These are phyloP conservation scores for Drosophila prostipennis DNA, from an alignment of 2,888 invertebrate genomes.

Conservation along the genomic window DNA sequence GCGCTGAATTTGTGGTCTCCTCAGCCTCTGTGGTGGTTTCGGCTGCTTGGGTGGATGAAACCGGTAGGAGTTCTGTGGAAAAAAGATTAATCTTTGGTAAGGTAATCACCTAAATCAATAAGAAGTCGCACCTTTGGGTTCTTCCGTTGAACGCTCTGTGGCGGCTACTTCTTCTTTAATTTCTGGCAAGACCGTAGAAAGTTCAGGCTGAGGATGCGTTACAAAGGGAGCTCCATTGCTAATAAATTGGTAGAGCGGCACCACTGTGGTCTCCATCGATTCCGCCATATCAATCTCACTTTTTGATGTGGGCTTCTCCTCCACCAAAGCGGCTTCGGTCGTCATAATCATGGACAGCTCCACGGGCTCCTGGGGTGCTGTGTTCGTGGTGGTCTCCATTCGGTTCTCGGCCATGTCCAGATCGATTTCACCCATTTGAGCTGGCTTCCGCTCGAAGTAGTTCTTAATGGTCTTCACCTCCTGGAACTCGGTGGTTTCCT, in stretches of 20 bases:
- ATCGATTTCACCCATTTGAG: background rate
- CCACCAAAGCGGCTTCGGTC: slow-evolving; percentile 1
- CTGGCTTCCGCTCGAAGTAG: background rate
- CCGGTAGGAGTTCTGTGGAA: background rate
- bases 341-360: slow-evolving; percentile 5
- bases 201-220: background rate
- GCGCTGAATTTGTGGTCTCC: background rate
- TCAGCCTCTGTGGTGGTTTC: slow-evolving; percentile 8
- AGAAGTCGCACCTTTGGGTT: slow-evolving; percentile 13
- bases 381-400: slow-evolving; percentile 19
- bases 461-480: background rate
- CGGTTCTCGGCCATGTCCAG: slow-evolving; percentile 19
- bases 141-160: background rate
- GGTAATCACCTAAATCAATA: background rate
- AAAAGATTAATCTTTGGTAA: background rate
- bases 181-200: background rate
- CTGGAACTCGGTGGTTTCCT: slow-evolving; percentile 1
- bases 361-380: background rate
- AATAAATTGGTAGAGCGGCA: slow-evolving; percentile 6
- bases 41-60: background rate
- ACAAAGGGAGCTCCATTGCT: background rate
- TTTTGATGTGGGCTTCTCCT: background rate
- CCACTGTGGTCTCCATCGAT: background rate
- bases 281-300: background rate
- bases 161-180: background rate